Base-by-base conservation (phyloP, 2,113 vertebrate genomes). In the Nymphicus hollandicus region DNA sequence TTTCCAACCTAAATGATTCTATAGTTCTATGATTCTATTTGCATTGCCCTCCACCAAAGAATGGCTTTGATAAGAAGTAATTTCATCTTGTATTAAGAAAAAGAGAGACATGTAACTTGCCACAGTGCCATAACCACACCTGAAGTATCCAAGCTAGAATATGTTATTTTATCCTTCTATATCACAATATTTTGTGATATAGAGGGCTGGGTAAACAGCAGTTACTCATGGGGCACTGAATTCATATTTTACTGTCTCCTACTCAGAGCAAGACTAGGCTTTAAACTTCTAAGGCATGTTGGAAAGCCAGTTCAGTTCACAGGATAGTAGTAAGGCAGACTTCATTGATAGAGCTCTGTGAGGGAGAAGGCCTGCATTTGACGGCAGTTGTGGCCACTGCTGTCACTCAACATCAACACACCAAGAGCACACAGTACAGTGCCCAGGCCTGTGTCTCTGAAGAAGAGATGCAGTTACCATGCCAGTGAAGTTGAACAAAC, bases 401-500 rank as follows among this genome's bases (percentile, higher is more conserved):
- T 68, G 6, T 6, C 37, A 14, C 24, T 63, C 52, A 71, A 47
- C 11, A 22, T 5, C 19, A 53, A 7, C n/a, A 17, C 0, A 0
- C 0, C 2, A 2, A 88, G 39, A 41, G 24, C 19, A 39, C 37
- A 16, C 9, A 23, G 9, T 2, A 58, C 58, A 53, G 16, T 9
- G 52, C 39, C 46, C 61, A 58, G 22, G 10, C 20, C 27, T 14
- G 12, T 7, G 18, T 11, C 18, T 58, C 71, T 29, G 71, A 78
- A 58, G 41, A 83, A 35, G 33, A 43, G 24, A 18, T 33, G 33
- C 0, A 0, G 27, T 47, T 55, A 31, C 27, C 0, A 1, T 4
- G 4, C 23, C 6, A 10, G 4, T 8, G 16, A 74, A 71, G 46
- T 17, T 17, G 18, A 18, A 43, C 31, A 88, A 61, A 58, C 43